Percentiles rank a stretch among this genome's conserved stretches.
Evolutionary conservation across 2,113 vertebrate genomes (phyloP).

Genomic region (Phalacrocorax aristotelis): DNA sequence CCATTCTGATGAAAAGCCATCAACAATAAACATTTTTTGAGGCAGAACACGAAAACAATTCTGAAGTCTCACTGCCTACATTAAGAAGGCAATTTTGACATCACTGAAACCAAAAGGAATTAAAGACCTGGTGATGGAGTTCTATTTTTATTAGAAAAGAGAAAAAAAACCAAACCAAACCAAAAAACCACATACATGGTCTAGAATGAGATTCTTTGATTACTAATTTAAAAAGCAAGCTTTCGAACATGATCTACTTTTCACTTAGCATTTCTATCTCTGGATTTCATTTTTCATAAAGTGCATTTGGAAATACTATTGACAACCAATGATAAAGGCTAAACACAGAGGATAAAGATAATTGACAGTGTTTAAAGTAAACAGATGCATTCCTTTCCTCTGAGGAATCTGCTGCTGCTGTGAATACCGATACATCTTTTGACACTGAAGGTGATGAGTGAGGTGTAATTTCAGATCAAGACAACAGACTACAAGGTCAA

Average conservation of each 20-base stretch:
- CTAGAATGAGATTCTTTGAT: neutral
- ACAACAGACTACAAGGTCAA: constrained; percentile 19
- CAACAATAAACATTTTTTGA: neutral
- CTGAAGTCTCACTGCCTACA: neutral
- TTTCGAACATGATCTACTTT: neutral
- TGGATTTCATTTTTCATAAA: neutral
- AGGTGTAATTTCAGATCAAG: constrained; percentile 36
- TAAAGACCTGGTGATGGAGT: neutral
- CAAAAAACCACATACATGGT: neutral
- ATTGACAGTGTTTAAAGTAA: neutral
- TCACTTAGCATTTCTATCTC: neutral
- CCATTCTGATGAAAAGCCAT: neutral
- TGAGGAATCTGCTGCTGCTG: neutral
- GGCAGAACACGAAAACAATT: neutral
- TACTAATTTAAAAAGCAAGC: neutral
- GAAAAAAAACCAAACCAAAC: neutral
- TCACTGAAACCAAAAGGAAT: neutral
- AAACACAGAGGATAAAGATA: constrained; percentile 33
- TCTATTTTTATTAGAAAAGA: neutral
- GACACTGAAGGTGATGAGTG: constrained; percentile 1
- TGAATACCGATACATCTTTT: constrained; percentile 26
- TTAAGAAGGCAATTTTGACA: neutral
- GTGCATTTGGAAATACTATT: neutral
- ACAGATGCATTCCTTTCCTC: neutral
- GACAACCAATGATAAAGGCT: neutral